A percentile compares a stretch with the other conserved stretches of the same genome.
These are phyloP conservation scores for Gadopsis bispinosus DNA, from an alignment of 2,797 vertebrate genomes.

Conservation along the genomic window DNA sequence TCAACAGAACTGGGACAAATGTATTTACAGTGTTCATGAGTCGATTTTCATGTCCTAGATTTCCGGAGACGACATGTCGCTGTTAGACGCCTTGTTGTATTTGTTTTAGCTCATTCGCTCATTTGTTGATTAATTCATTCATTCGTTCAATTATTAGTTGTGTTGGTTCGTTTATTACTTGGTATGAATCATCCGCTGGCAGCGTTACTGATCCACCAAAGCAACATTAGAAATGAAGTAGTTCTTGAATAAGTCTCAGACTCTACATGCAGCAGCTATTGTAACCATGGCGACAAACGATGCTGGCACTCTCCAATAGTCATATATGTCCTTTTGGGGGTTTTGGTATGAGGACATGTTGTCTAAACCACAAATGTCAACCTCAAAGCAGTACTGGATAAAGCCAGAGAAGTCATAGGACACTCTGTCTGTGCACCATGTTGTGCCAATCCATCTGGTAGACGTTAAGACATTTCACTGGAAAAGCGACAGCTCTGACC, in stretches of 20 bases:
- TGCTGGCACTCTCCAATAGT: too few species aligned
- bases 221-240: neutral
- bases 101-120: constrained; percentile 34
- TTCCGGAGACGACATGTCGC: constrained; percentile 39
- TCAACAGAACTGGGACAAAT: too few species aligned
- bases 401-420: neutral
- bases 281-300: too few species aligned
- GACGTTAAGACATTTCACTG: neutral
- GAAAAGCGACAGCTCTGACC: neutral
- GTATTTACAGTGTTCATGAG: constrained; percentile 6
- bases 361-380: neutral
- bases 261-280: neutral
- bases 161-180: neutral
- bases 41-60: constrained; percentile 49
- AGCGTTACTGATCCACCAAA: neutral
- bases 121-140: neutral
- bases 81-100: constrained; percentile 38
- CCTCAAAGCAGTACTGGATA: neutral
- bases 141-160: neutral
- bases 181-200: neutral
- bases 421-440: neutral
- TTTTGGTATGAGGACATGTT: too few species aligned
- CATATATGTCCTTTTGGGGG: too few species aligned
- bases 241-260: neutral
- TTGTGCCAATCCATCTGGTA: neutral